Base-by-base conservation (phyloP, 1,140 invertebrate genomes). In the Diploscapter pachys region DNA sequence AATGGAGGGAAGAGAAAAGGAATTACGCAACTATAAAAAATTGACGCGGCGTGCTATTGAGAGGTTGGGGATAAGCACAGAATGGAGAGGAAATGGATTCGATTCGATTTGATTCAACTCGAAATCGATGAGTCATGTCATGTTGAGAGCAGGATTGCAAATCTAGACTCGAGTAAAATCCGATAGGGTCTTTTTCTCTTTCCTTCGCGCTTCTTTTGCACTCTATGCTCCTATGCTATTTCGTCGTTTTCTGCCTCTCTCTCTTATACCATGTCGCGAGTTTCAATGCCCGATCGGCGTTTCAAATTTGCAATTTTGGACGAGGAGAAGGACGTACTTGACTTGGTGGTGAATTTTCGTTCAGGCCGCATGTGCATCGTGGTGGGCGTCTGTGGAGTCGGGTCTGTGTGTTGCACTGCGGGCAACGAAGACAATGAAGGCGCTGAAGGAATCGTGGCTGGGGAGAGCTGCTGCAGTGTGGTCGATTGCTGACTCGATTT, bases 291-390 rank as follows among this genome's bases (percentile, higher is more conserved):
- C 31, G 31, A 31, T 31, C 31, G 31, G 1, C 31, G 31, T 31
- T 31, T 31, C 48, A 55, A 53, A 54, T 4, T 4, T 31, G 51
- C 51, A 48, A 59, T 63, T 54, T 13, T 5, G 53, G 59, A 63
- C 51, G 50, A 31, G 53, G 31, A 63, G 56, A 64, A 64, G 13
- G 55, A 53, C 71, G 56, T 63, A 63, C 59, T 72, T 13, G 71
- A 54, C 63, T 65, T 73, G 65, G 49, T 13, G 9, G 62, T 73
- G 57, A 56, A 52, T 73, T 64, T 75, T 50, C 68, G 54, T 55
- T 72, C 69, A 4, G 75, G 68, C 53, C 73, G 64, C 64, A 74
- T 13, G 65, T 74, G 70, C 31, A 51, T 74, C 55, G 73, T 74
- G 64, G 73, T 74, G 31, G 65, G 73, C 13, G 75, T 72, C 31